A percentile compares a stretch with the other conserved stretches of the same genome.
Conservation (phyloP, 1,140 invertebrate species). For the Drosophila sulfurigaster region DNA sequence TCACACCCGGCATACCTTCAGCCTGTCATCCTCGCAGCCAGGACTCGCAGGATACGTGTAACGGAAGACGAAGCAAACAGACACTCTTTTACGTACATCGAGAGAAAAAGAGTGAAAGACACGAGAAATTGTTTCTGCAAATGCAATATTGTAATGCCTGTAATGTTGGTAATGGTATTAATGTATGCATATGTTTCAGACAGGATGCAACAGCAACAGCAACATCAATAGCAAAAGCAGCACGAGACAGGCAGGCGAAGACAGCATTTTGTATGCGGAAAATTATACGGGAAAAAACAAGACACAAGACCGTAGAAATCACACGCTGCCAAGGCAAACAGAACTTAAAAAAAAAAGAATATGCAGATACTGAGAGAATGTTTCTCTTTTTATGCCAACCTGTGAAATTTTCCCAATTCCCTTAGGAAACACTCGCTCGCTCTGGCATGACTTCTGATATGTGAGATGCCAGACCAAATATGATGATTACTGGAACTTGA, state of each 20-base stretch:
- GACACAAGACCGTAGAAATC: constrained; percentile 49
- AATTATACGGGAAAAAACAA: constrained; percentile 44
- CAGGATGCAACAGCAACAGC: constrained; percentile 44
- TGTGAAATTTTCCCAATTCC: constrained; percentile 8
- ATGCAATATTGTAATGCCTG: constrained; percentile 76
- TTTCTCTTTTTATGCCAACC: not conserved
- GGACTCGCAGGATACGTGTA: constrained; percentile 60
- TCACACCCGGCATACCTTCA: constrained; percentile 36
- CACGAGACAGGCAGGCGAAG: not conserved
- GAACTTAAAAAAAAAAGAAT: not conserved
- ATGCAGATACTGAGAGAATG: not conserved
- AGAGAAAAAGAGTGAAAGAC: not conserved
- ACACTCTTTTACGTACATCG: not conserved
- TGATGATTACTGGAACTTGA: constrained; percentile 9
- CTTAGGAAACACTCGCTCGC: not conserved
- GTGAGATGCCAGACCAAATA: constrained; percentile 4
- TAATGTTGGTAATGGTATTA: constrained; percentile 62
- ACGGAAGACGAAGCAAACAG: constrained; percentile 46
- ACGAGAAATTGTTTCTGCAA: constrained; percentile 66
- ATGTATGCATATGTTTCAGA: constrained; percentile 78
- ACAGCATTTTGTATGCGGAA: constrained; percentile 56
- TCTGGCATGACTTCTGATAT: constrained; percentile 8
- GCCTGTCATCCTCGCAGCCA: not conserved
- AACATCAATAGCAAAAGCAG: constrained; percentile 30
- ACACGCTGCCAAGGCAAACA: constrained; percentile 1